Conservation (phyloP, 2,113 vertebrate species). For the Phalacrocorax carbo region DNA sequence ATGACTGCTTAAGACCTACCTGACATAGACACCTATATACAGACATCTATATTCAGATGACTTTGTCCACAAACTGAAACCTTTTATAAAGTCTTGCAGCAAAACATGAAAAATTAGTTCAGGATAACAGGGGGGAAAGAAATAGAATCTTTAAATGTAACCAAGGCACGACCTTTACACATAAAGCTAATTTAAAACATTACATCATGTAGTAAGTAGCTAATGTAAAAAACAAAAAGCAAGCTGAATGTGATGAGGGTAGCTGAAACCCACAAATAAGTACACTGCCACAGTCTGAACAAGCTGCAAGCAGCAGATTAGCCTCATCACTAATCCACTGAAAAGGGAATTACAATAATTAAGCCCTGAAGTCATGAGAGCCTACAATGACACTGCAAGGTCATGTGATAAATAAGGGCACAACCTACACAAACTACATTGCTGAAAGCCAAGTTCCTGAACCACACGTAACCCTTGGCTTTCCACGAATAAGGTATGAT, state of each 20-base stretch:
- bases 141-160: not conserved
- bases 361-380: constrained; percentile 19
- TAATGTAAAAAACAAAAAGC: not conserved
- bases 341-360: constrained; percentile 52
- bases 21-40: not conserved
- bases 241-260: not conserved
- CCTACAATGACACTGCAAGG: constrained; percentile 27
- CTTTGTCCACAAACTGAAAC: not conserved
- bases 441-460: constrained; percentile 12
- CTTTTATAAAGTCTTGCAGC: not conserved
- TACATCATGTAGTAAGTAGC: not conserved
- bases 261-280: not conserved
- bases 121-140: not conserved
- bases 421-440: not conserved
- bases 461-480: not conserved
- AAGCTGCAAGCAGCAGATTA: constrained; percentile 53
- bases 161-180: not conserved
- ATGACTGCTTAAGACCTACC: not conserved
- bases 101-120: not conserved
- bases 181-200: constrained; percentile 7
- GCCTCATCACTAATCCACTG: constrained; percentile 36
- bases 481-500: not conserved
- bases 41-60: not conserved
- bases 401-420: constrained; percentile 31
- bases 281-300: not conserved